Percentiles rank a stretch among this genome's conserved stretches.
Evolutionary conservation across 2,888 invertebrate species (phyloP).

Genomic region (Syrphus vitripennis): DNA sequence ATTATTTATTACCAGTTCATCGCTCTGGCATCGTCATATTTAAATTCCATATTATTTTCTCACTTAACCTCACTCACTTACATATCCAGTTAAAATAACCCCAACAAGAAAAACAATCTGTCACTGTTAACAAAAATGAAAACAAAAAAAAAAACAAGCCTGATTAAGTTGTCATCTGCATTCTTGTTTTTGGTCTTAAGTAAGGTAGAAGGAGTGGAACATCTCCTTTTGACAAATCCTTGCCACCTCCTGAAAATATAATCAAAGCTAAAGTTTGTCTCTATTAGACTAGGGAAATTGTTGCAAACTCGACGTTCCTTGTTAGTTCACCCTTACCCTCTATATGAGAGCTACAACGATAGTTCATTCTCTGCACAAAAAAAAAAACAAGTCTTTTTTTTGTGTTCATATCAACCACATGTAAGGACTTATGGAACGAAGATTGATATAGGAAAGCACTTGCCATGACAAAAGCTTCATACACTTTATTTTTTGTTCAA

Average conservation of each 20-base stretch:
- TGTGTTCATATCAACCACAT: slow-evolving; percentile 17
- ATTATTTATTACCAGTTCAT: not conserved
- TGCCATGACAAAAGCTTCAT: not conserved
- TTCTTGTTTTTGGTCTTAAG: slow-evolving; percentile 14
- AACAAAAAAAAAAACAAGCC: not conserved
- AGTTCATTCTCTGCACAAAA: slow-evolving; percentile 4
- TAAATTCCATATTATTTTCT: not conserved
- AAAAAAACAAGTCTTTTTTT: slow-evolving; percentile 8
- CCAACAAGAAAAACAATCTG: slow-evolving; percentile 52
- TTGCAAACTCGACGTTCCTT: slow-evolving; percentile 25
- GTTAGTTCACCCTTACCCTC: slow-evolving; percentile 33
- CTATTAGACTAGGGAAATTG: slow-evolving; percentile 3
- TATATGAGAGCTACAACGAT: not conserved
- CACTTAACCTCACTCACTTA: not conserved
- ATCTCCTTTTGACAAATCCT: not conserved
- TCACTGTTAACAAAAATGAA: slow-evolving; percentile 12
- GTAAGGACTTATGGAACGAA: slow-evolving; percentile 10
- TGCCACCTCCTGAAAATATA: not conserved
- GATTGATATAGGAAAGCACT: slow-evolving; percentile 9
- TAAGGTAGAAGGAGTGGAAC: not conserved
- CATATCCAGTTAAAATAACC: not conserved
- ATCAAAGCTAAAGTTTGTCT: not conserved
- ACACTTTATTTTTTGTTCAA: not conserved
- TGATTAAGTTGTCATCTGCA: slow-evolving; percentile 65
- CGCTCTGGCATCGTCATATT: not conserved